Conservation (phyloP, 2,113 vertebrate genomes). For the Circaetus gallicus region DNA sequence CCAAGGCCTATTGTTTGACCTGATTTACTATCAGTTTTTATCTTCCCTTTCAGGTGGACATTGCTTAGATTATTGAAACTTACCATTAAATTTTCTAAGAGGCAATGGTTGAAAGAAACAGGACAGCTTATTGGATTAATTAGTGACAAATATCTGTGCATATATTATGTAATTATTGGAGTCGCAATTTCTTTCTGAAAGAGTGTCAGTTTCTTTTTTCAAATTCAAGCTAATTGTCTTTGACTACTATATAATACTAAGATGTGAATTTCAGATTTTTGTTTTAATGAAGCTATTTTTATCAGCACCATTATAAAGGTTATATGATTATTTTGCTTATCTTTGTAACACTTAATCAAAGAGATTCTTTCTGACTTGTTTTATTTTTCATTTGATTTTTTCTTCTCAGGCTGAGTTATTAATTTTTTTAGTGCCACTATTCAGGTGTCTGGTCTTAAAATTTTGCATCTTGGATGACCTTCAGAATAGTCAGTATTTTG, state of each 20-base stretch:
- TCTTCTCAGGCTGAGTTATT: not conserved
- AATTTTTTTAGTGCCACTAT: not conserved
- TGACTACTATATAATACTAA: not conserved
- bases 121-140: not conserved
- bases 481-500: conserved; percentile 17
- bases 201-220: not conserved
- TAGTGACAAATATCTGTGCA: not conserved
- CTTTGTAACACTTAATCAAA: not conserved
- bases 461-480: not conserved
- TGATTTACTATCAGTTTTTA: not conserved
- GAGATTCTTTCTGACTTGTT: not conserved
- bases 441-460: not conserved
- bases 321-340: not conserved
- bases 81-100: not conserved
- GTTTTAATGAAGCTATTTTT: not conserved
- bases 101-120: not conserved
- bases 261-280: not conserved
- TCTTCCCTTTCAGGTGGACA: not conserved
- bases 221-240: not conserved
- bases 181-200: not conserved
- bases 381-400: not conserved
- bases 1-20: not conserved
- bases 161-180: not conserved
- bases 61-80: not conserved
- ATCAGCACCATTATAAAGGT: not conserved